Evolutionary conservation across 2,888 invertebrate species (phyloP).

Genomic region (Xylota segnis): DNA sequence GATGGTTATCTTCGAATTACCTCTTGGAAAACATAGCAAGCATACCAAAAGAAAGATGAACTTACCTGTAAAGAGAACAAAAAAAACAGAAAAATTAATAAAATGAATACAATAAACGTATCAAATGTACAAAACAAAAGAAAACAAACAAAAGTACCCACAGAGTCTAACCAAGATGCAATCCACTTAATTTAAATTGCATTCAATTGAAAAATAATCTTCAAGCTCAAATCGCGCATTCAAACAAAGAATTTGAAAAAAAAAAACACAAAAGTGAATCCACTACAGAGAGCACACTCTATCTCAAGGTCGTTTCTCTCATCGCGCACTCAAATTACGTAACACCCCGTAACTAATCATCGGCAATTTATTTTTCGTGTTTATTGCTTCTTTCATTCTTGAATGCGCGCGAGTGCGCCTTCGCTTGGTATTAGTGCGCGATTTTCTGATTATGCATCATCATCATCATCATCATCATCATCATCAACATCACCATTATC

Average conservation of each 20-base stretch:
- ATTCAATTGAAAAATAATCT: conserved; percentile 31
- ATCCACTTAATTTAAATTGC: conserved; percentile 40
- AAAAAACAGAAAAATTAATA: conserved; percentile 1
- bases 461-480: conserved; percentile 17
- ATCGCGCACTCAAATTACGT: conserved; percentile 58
- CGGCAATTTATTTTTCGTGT: conserved; percentile 38
- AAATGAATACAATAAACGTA: neutral
- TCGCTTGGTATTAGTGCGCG: neutral
- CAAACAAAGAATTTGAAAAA: conserved; percentile 35
- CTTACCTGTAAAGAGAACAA: conserved; percentile 38
- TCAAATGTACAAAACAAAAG: neutral
- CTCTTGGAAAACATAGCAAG: neutral
- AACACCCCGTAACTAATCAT: conserved; percentile 63
- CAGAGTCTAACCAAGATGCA: conserved; percentile 2
- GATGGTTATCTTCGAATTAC: neutral
- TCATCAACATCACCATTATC: no score
- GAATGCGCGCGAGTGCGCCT: conserved; percentile 19
- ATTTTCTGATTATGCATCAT: conserved; percentile 3
- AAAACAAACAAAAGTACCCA: neutral
- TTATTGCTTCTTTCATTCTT: conserved; percentile 47
- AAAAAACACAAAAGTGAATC: neutral
- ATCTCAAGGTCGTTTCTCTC: conserved; percentile 63
- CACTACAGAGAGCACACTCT: conserved; percentile 8
- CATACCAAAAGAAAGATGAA: neutral
- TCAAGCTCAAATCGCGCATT: conserved; percentile 8